Conservation (phyloP, 2,113 vertebrate genomes). For the Rhizomys pruinosus region DNA sequence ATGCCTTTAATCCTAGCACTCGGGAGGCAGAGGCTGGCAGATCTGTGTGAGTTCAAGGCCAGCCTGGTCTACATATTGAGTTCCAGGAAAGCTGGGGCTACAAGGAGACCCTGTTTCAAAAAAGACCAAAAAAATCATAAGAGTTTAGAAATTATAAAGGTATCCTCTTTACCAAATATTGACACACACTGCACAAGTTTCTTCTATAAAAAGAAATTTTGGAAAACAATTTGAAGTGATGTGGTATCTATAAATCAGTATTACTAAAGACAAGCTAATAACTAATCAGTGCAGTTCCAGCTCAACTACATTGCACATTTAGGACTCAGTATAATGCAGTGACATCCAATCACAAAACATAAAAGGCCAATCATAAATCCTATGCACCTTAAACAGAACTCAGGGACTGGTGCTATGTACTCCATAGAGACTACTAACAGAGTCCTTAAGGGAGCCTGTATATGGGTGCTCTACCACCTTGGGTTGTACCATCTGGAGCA, state of each 20-base stretch:
- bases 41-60: too few relatives aligned
- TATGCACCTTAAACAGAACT: background rate
- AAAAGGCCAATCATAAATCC: background rate
- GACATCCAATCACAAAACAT: constrained; percentile 38
- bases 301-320: constrained; percentile 37
- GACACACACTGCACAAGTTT: constrained; percentile 39
- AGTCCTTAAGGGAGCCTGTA: background rate
- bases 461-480: too few relatives aligned
- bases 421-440: background rate
- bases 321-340: background rate
- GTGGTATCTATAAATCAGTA: constrained; percentile 53
- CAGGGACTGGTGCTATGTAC: background rate
- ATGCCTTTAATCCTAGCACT: too few relatives aligned
- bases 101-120: too few relatives aligned
- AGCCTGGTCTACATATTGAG: too few relatives aligned
- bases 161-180: constrained; percentile 55
- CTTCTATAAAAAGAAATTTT: constrained; percentile 69
- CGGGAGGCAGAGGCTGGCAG: too few relatives aligned
- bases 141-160: too few relatives aligned
- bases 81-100: too few relatives aligned
- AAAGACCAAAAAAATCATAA: too few relatives aligned
- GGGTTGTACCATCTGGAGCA: background rate
- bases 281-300: constrained; percentile 45
- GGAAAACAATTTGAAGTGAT: constrained; percentile 64
- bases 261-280: constrained; percentile 39